Conservation (phyloP, 1,140 invertebrate species). For the Nymphalis io region DNA sequence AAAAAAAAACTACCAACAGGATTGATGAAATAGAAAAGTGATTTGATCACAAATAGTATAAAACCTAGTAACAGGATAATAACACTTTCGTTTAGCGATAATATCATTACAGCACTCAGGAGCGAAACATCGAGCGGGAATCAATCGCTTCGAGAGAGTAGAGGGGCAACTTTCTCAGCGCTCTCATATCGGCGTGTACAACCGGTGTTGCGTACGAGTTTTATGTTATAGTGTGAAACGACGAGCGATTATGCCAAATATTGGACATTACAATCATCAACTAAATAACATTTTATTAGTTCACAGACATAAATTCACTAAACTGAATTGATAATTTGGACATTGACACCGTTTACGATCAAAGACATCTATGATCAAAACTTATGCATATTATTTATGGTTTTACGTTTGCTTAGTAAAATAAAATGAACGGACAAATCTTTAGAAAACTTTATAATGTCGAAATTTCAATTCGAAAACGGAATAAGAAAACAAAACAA, state of each 20-base stretch:
- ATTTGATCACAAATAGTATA: background rate
- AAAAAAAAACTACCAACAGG: background rate
- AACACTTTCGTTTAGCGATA: constrained; percentile 34
- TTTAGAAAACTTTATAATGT: background rate
- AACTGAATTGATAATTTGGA: constrained; percentile 7
- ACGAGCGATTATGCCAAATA: constrained; percentile 6
- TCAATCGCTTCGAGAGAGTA: constrained; percentile 61
- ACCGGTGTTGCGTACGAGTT: constrained; percentile 29
- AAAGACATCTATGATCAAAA: constrained; percentile 8
- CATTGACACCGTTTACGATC: constrained; percentile 15
- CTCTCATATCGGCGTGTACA: constrained; percentile 19
- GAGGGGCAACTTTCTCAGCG: constrained; percentile 63
- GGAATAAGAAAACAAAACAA: background rate
- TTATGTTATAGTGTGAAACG: constrained; percentile 12
- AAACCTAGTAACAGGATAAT: constrained; percentile 15
- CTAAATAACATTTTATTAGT: background rate
- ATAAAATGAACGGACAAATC: background rate
- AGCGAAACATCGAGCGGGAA: constrained; percentile 36
- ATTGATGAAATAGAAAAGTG: background rate
- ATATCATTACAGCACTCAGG: constrained; percentile 26
- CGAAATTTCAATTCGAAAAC: background rate
- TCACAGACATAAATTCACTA: background rate
- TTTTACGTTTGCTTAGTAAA: background rate
- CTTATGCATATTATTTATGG: background rate
- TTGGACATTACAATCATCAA: background rate